Conservation (phyloP, 1,140 invertebrate species). For the Galleria mellonella region DNA sequence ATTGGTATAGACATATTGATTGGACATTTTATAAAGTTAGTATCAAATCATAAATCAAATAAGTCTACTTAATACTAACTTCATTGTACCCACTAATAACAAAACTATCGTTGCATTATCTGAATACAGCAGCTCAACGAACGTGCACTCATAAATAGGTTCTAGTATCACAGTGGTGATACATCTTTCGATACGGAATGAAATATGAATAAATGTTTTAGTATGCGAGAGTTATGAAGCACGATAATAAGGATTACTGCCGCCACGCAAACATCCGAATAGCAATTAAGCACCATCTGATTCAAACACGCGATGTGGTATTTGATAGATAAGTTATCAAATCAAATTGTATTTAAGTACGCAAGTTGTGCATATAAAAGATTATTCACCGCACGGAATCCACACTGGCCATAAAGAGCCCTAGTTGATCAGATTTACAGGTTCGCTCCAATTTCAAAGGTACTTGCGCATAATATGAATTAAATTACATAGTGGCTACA, state of each 20-base stretch:
- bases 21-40: too few relatives aligned
- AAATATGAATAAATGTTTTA: conserved; percentile 48
- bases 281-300: conserved; percentile 8
- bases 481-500: conserved; percentile 61
- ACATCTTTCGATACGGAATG: conserved; percentile 49
- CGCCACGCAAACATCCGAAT: conserved; percentile 14
- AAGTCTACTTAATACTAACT: too few relatives aligned
- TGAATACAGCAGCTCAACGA: conserved; percentile 30
- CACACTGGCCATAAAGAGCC: conserved; percentile 37
- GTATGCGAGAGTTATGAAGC: conserved; percentile 41
- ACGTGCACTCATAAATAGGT: conserved; percentile 48
- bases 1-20: too few relatives aligned
- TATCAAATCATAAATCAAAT: too few relatives aligned
- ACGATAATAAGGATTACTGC: conserved; percentile 31
- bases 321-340: not conserved
- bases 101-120: conserved; percentile 31
- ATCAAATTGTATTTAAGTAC: conserved; percentile 7
- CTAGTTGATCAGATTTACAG: conserved; percentile 61
- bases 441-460: conserved; percentile 47
- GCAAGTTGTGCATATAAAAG: conserved; percentile 16
- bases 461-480: conserved; percentile 20
- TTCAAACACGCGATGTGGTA: conserved; percentile 2
- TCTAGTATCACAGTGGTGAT: conserved; percentile 41
- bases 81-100: not conserved
- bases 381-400: conserved; percentile 47